Evolutionary conservation across 2,888 invertebrate species (phyloP), one percentile per base, ranked within the genome.

Genomic region (Ophioninae sp.): DNA sequence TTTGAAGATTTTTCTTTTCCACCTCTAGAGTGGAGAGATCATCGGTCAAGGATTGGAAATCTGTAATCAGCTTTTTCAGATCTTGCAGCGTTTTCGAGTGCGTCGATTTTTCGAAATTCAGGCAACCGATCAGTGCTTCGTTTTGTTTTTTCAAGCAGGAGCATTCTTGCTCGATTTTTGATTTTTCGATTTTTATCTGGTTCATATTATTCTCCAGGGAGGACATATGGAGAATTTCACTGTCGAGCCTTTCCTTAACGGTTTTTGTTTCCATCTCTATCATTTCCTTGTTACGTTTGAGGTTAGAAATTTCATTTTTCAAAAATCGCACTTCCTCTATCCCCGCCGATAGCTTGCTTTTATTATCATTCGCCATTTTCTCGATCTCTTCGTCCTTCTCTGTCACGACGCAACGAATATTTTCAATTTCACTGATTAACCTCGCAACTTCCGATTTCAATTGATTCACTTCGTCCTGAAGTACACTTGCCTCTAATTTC

Each of bases 361-460:
- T 79, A 9, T 77, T 85, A 13, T 88, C 85, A 10, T n/a, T 56
- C 9, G 77, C 58, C 2, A 87, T 77, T 56, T 63, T 74, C 13
- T 69, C 81, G 6, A 88, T 84, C 56, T 85, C 81, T 2, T 87
- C 84, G 63, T 83, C 82, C 17, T 79, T 87, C 39, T 77, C 85
- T 17, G 67, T 73, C 8, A 88, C 72, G 17, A 64, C 37, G 13
- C 77, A 61, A 1, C 84, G 84, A 78, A 85, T 73, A 72, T 69
- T 81, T 1, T 81, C 80, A 44, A 82, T 71, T 73, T 88, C 87
- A 22, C 83, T 73, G 17, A 79, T 73, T 22, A 85, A 41, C 6
- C 61, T 41, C 5, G 82, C 81, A 37, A 87, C 79, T 69, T 85
- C 84, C 37, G 75, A 56, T 41, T 56, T 75, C 41, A 79, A 58